Percentiles rank a stretch among this genome's conserved stretches.
phyloP scores from a whole-genome alignment of 1,140 invertebrate species.

The Philotrypesis tridentata region DNA sequence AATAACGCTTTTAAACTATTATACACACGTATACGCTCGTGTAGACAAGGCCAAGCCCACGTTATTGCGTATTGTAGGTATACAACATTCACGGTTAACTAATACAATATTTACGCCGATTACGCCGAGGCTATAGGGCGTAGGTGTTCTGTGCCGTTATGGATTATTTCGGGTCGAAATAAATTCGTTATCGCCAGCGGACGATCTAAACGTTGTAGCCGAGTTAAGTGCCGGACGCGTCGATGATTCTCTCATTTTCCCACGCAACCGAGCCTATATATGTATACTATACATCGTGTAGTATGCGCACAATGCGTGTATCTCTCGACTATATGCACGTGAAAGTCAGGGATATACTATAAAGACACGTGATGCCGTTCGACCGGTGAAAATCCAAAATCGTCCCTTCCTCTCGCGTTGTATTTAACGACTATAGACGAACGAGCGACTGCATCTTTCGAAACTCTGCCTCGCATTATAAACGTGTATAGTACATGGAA shows the following conservation, averaged over 20 bases:
- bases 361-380: too few relatives aligned
- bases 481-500: too few relatives aligned
- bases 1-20: not conserved
- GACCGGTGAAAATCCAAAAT: not conserved
- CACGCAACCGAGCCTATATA: not conserved
- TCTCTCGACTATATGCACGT: not conserved
- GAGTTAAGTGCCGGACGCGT: not conserved
- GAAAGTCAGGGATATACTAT: not conserved
- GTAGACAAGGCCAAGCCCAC: too few relatives aligned
- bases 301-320: not conserved
- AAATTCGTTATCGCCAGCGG: not conserved
- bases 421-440: too few relatives aligned
- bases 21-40: too few relatives aligned
- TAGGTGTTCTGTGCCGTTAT: not conserved
- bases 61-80: too few relatives aligned
- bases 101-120: too few relatives aligned
- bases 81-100: too few relatives aligned
- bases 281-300: not conserved
- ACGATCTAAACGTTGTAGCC: not conserved
- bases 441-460: not conserved
- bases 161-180: not conserved
- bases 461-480: not conserved
- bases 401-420: not conserved
- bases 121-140: too few relatives aligned
- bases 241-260: not conserved